Conservation (phyloP, 2,797 vertebrate species). For the Alca torda region DNA sequence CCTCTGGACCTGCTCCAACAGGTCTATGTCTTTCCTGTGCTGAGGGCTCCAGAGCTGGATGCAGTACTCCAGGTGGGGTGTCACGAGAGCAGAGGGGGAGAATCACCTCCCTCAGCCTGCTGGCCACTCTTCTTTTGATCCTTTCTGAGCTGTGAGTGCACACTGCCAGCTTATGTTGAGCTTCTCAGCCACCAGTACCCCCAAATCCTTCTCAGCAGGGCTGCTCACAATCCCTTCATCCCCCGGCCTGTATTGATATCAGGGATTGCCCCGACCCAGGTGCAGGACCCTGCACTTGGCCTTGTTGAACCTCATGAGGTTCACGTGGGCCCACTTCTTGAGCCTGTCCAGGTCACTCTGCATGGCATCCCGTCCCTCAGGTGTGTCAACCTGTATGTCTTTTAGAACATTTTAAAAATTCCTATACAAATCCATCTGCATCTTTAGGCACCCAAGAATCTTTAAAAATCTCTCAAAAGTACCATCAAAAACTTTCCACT, state of each 20-base stretch:
- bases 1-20: background rate
- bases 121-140: background rate
- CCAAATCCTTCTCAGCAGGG: background rate
- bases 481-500: background rate
- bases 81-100: background rate
- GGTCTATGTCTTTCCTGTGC: background rate
- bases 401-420: background rate
- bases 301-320: background rate
- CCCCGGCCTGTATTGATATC: background rate
- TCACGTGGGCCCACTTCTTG: background rate
- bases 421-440: background rate
- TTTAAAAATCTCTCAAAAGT: background rate
- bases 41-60: background rate
- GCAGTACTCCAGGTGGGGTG: background rate
- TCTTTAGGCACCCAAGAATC: background rate
- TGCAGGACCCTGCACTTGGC: background rate
- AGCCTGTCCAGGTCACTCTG: background rate
- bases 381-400: background rate
- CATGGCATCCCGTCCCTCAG: background rate
- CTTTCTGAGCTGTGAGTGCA: background rate
- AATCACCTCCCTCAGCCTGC: background rate
- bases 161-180: background rate
- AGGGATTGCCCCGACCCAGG: background rate
- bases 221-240: background rate
- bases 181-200: background rate